Conservation (phyloP, 1,140 invertebrate species). For the Megathymus violae region DNA sequence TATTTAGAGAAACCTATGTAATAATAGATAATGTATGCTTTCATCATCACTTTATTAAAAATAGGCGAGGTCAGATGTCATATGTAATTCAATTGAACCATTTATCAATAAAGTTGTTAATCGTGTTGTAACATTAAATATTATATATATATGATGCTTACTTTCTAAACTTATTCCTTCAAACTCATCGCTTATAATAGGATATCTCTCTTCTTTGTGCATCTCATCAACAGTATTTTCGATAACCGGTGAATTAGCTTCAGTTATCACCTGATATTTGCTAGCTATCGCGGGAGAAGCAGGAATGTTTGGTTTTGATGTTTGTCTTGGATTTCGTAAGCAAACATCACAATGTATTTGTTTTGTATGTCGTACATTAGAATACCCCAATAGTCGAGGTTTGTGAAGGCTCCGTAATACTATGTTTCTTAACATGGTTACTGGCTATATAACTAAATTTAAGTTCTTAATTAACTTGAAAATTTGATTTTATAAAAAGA, state of each 20-base stretch:
- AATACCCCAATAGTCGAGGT: conserved; percentile 16
- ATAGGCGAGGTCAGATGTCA: no score
- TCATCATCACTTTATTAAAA: no score
- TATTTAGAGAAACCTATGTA: no score
- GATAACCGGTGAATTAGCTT: conserved; percentile 86
- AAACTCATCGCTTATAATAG: conserved; percentile 82
- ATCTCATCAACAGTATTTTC: conserved; percentile 88
- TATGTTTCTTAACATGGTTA: conserved; percentile 39
- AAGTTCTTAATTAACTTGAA: conserved; percentile 31
- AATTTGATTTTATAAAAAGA: no score
- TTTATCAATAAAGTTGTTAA: no score
- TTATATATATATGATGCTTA: conserved; percentile 57
- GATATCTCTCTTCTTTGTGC: conserved; percentile 69
- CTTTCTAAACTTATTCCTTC: conserved; percentile 80
- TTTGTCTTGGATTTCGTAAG: conserved; percentile 79
- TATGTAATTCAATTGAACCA: no score
- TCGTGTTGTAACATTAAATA: no score
- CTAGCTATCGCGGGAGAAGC: conserved; percentile 63
- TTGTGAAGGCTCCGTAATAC: conserved; percentile 34
- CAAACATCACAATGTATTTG: conserved; percentile 75
- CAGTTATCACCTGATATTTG: conserved; percentile 86
- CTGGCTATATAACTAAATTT: background rate
- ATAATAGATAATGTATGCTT: no score
- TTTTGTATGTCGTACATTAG: conserved; percentile 37
- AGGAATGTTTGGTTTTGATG: conserved; percentile 67